phyloP scores from a whole-genome alignment of 2,888 invertebrate genomes.

The Brenthis ino region DNA sequence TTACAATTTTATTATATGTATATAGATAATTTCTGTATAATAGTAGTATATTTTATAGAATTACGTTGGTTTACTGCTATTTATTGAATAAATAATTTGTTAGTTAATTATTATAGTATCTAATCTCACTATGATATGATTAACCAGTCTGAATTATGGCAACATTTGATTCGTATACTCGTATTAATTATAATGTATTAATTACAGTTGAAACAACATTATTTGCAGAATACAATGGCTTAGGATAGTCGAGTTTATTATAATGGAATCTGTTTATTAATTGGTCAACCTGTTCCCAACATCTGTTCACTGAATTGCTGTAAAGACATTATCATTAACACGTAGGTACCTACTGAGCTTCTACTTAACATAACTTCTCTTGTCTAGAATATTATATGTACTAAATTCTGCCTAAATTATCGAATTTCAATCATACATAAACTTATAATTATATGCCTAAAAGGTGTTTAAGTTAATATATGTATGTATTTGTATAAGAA shows the following conservation, averaged over 20 bases:
- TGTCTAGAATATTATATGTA: neutral
- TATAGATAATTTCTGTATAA: no score
- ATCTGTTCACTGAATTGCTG: constrained; percentile 56
- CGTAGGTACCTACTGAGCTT: neutral
- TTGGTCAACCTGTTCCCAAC: constrained; percentile 49
- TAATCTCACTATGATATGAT: constrained; percentile 10
- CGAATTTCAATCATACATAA: no score
- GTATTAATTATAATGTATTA: constrained; percentile 17
- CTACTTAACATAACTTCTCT: neutral
- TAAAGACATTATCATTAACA: constrained; percentile 32
- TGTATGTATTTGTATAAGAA: no score
- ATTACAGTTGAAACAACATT: constrained; percentile 12
- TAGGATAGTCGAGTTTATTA: constrained; percentile 13
- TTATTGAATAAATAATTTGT: neutral
- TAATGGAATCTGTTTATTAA: constrained; percentile 15
- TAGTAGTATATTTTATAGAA: no score
- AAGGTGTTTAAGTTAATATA: no score
- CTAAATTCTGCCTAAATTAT: no score
- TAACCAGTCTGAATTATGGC: constrained; percentile 3
- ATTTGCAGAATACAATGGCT: constrained; percentile 12
- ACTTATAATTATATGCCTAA: no score
- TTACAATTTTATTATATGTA: no score
- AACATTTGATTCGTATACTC: constrained; percentile 5
- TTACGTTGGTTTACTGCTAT: no score
- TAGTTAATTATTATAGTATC: constrained; percentile 8